Evolutionary conservation across 2,888 invertebrate species (phyloP), one percentile per base, ranked within the genome.

Genomic region (Quadroppia sp.): DNA sequence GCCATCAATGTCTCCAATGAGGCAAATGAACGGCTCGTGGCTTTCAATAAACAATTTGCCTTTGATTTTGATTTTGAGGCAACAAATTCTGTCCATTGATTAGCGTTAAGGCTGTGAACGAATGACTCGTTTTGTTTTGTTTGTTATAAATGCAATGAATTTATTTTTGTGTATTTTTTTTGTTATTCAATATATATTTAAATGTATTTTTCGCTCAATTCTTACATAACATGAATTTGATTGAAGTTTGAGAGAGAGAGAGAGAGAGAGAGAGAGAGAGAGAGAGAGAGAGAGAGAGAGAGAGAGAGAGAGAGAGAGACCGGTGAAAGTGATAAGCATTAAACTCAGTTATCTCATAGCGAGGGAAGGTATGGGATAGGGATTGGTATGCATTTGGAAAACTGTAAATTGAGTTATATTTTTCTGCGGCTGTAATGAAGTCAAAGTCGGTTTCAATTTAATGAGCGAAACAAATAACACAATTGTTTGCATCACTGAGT

Each of bases 281-380:
- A 71, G 71, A 59, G 25, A 71, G 61, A 45, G 73, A 70, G 45
- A 45, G 71, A 32, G 73, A 73, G 73, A 72, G 73, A 73, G 73
- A 73, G 73, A 72, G 73, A 72, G 71, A 73, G 73, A 73, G 71
- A 48, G 56, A 30, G 70, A 72, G 74, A 74, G 23, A 36, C 45
- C 30, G 74, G 28, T 7, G 25, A 32, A 74, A 25, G 53, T 28
- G 42, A 32, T 28, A n/a, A 28, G n/a, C 13, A 28, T 28, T 64
- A 25, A 64, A 64, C 6, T 13, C 13, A 9, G 40, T 40, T n/a
- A n/a, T 50, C 20, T n/a, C n/a, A n/a, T n/a, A n/a, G n/a, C n/a
- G n/a, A n/a, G n/a, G 17, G 7, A 42, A 42, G 42, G 15, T 11
- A 42, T 42, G 42, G 42, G 7, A 42, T 42, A 23, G 53, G 25